Evolutionary conservation across 2,113 vertebrate species (phyloP).

Genomic region (Synodontis membranacea): DNA sequence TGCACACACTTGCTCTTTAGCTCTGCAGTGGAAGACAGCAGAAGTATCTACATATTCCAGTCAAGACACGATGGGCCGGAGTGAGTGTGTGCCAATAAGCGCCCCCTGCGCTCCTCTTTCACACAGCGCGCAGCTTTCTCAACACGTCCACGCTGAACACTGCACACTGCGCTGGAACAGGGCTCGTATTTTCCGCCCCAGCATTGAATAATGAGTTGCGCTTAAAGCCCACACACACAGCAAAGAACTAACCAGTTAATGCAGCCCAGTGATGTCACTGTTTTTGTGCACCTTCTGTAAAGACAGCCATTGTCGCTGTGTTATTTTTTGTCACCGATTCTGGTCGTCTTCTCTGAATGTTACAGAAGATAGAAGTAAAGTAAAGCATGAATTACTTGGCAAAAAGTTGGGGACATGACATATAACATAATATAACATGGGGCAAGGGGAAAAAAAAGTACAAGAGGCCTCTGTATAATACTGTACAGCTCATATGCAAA

Average conservation of each 20-base stretch:
- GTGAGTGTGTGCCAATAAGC: constrained; percentile 54
- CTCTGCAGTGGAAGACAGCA: constrained; percentile 25
- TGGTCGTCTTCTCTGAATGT: neutral
- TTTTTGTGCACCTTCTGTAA: too few species aligned
- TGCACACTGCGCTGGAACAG: constrained; percentile 3
- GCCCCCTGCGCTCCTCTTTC: constrained; percentile 48
- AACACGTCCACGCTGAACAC: constrained; percentile 7
- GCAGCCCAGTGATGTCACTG: neutral
- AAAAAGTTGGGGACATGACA: neutral
- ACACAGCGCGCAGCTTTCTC: constrained; percentile 45
- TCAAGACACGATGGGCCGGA: constrained; percentile 47
- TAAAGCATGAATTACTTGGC: neutral
- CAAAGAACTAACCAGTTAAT: neutral
- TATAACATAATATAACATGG: neutral
- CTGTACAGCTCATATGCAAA: neutral
- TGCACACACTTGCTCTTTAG: constrained; percentile 44
- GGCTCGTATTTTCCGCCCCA: neutral
- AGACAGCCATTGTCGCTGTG: too few species aligned
- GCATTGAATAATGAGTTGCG: neutral
- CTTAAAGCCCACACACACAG: constrained; percentile 4
- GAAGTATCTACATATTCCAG: constrained; percentile 49
- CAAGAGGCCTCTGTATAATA: neutral
- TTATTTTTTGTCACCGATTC: neutral
- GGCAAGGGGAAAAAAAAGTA: neutral
- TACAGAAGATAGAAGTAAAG: neutral